phyloP scores from a whole-genome alignment of 2,797 vertebrate genomes.

The Pogoniulus pusillus region DNA sequence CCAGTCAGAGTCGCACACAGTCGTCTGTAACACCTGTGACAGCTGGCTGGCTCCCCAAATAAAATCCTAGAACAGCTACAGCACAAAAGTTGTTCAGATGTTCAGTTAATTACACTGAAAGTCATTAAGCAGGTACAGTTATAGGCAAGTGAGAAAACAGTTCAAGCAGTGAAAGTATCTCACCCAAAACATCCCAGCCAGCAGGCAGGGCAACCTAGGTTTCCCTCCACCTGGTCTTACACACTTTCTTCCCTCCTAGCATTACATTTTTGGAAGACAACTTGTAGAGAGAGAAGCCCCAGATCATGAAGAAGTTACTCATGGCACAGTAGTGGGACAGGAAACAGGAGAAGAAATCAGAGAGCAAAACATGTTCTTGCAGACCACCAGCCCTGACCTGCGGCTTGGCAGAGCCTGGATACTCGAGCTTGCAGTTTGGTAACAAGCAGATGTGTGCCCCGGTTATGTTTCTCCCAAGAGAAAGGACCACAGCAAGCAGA shows the following conservation, averaged over 20 bases:
- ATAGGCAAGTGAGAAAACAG: background rate
- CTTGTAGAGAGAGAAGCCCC: background rate
- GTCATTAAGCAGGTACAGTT: background rate
- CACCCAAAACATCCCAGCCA: background rate
- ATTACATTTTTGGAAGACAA: background rate
- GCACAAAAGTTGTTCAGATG: background rate
- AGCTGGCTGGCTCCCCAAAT: background rate
- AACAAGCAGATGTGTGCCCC: background rate
- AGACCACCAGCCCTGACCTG: background rate
- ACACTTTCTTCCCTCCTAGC: background rate
- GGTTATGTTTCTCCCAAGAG: background rate
- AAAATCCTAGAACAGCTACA: background rate
- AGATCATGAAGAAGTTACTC: background rate
- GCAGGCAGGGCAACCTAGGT: background rate
- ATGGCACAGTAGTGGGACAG: background rate
- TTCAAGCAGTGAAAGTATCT: background rate
- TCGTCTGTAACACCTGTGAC: background rate
- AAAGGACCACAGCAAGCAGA: background rate
- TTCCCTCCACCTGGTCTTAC: background rate
- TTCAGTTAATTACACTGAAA: background rate
- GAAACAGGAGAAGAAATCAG: background rate
- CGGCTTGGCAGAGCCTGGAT: background rate
- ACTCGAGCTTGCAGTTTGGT: accelerated
- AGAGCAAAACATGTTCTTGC: background rate
- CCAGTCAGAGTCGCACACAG: background rate